Percentiles rank a stretch among this genome's conserved stretches.
phyloP scores from a whole-genome alignment of 2,888 invertebrate genomes.

The Lucinisca nassula region DNA sequence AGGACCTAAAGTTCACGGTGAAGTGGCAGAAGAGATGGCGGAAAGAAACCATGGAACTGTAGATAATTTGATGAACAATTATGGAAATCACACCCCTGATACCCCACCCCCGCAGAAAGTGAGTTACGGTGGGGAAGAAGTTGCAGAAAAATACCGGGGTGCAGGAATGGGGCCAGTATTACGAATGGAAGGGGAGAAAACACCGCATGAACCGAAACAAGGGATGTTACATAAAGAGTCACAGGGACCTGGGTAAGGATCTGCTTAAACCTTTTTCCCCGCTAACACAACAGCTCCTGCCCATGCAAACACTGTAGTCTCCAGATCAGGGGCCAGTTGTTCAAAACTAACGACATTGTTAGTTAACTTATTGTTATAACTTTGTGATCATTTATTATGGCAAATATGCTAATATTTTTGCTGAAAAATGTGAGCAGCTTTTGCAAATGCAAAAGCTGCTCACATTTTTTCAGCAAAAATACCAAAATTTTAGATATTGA shows the following conservation, averaged over 20 bases:
- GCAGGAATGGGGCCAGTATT: slow-evolving; percentile 82
- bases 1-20: slow-evolving; percentile 79
- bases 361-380: too few species aligned
- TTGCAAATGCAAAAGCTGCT: too few species aligned
- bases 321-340: too few species aligned
- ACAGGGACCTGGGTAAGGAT: slow-evolving; percentile 77
- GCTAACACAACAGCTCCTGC: too few species aligned
- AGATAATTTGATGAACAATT: slow-evolving; percentile 77
- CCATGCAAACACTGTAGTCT: too few species aligned
- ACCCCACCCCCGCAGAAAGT: slow-evolving; percentile 75
- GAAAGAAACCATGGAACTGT: slow-evolving; percentile 83
- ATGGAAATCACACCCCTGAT: slow-evolving; percentile 72
- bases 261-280: too few species aligned
- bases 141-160: slow-evolving; percentile 80
- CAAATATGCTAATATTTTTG: too few species aligned
- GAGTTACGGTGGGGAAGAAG: slow-evolving; percentile 78
- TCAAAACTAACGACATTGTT: too few species aligned
- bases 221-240: slow-evolving; percentile 81
- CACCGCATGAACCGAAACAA: slow-evolving; percentile 74
- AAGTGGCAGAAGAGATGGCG: slow-evolving; percentile 79
- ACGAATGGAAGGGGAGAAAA: slow-evolving; percentile 75
- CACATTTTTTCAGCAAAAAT: too few species aligned
- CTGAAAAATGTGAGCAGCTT: too few species aligned
- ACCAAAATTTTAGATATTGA: too few species aligned
- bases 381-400: too few species aligned